A percentile compares a stretch with the other conserved stretches of the same genome.
Conservation (phyloP, 1,140 invertebrate species). For the Macrobrachium rosenbergii region DNA sequence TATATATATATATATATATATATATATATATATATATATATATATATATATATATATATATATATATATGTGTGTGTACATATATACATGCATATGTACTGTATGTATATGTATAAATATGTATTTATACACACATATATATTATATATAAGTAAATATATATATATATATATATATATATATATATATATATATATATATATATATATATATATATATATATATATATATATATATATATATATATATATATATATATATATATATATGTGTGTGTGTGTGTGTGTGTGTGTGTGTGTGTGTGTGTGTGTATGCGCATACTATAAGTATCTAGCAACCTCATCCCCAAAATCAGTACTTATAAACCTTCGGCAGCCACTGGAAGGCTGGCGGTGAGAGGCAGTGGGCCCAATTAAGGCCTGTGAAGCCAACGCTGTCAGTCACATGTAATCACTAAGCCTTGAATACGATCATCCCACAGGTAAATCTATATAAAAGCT, state of each 20-base stretch:
- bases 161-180: background rate
- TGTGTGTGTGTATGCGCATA: background rate
- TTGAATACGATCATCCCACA: too few relatives aligned
- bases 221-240: conserved; percentile 13
- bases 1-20: too few relatives aligned
- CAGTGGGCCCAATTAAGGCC: too few relatives aligned
- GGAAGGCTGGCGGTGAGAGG: too few relatives aligned
- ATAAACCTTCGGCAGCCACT: too few relatives aligned
- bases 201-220: conserved; percentile 17
- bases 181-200: conserved; percentile 17
- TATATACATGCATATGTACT: background rate
- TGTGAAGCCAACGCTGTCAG: too few relatives aligned
- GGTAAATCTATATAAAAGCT: too few relatives aligned
- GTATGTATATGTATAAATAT: background rate
- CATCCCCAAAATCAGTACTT: too few relatives aligned
- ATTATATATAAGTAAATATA: too few relatives aligned
- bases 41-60: background rate
- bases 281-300: background rate
- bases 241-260: background rate
- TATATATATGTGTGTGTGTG: background rate
- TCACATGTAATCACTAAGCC: too few relatives aligned
- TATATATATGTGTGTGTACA: background rate
- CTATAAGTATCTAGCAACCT: background rate
- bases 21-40: too few relatives aligned
- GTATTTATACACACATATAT: too few relatives aligned